Evolutionary conservation across 2,797 vertebrate genomes (phyloP).

Genomic region (Siniperca scherzeri): DNA sequence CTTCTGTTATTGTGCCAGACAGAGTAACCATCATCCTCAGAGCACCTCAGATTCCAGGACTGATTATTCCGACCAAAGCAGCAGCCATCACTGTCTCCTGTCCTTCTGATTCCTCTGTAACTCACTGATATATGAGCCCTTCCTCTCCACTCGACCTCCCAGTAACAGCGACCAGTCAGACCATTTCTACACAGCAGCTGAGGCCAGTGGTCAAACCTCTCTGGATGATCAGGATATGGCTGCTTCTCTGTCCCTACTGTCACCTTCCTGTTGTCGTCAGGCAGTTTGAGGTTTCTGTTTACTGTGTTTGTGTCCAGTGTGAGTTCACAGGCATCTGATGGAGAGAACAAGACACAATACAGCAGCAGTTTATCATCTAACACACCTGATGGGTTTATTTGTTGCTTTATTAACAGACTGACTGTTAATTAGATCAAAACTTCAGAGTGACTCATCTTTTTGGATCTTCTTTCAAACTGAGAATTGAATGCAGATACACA

Average conservation of each 20-base stretch:
- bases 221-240: constrained; percentile 2
- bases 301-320: constrained; percentile 13
- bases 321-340: constrained; percentile 15
- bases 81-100: background rate
- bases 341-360: background rate
- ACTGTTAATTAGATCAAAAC: no score
- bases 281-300: background rate
- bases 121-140: background rate
- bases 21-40: background rate
- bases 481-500: background rate
- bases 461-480: no score
- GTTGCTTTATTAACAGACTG: background rate
- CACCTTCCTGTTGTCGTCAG: background rate
- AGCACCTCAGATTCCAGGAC: background rate
- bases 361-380: constrained; percentile 8
- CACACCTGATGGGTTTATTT: background rate
- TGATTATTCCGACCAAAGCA: background rate
- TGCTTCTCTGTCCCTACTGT: background rate
- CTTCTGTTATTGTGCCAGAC: background rate
- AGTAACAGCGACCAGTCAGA: constrained; percentile 9
- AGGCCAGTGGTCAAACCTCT: background rate
- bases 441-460: no score
- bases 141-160: background rate
- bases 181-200: background rate
- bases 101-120: background rate